These are phyloP conservation scores for Benitochromis conjunctus DNA, from an alignment of 2,113 vertebrate genomes.

Conservation along the genomic window DNA sequence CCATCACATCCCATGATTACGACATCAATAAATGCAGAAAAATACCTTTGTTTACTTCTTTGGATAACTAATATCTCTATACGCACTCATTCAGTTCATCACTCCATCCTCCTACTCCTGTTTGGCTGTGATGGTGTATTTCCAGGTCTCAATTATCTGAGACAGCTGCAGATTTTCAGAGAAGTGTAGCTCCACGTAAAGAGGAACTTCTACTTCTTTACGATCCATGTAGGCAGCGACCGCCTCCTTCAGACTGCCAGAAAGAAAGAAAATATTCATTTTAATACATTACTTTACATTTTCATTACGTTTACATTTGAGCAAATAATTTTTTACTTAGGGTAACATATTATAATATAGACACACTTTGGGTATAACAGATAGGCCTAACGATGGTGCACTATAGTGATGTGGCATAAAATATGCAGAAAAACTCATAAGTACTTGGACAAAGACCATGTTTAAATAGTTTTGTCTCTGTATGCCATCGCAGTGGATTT, in stretches of 20 bases:
- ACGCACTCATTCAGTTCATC: background rate
- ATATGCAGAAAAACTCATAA: background rate
- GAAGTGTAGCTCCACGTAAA: constrained; percentile 63
- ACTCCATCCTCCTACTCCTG: constrained; percentile 29
- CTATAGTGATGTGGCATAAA: background rate
- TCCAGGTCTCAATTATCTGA: constrained; percentile 75
- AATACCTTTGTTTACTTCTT: background rate
- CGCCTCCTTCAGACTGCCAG: constrained; percentile 72
- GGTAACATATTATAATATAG: background rate
- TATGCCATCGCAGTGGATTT: background rate
- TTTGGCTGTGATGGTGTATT: constrained; percentile 57
- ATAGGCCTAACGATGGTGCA: background rate
- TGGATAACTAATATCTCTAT: background rate
- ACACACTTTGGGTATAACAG: background rate
- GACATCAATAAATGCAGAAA: background rate
- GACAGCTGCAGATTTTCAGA: constrained; percentile 72
- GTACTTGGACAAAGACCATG: background rate
- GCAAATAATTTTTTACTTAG: background rate
- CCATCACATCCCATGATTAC: fast-evolving
- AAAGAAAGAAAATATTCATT: background rate
- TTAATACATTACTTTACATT: background rate
- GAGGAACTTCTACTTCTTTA: constrained; percentile 54
- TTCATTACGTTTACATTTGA: fast-evolving
- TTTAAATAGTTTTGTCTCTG: background rate
- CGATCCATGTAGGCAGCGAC: constrained; percentile 69